These are phyloP conservation scores for Penelope pileata DNA, from an alignment of 2,113 vertebrate genomes.

Conservation along the genomic window DNA sequence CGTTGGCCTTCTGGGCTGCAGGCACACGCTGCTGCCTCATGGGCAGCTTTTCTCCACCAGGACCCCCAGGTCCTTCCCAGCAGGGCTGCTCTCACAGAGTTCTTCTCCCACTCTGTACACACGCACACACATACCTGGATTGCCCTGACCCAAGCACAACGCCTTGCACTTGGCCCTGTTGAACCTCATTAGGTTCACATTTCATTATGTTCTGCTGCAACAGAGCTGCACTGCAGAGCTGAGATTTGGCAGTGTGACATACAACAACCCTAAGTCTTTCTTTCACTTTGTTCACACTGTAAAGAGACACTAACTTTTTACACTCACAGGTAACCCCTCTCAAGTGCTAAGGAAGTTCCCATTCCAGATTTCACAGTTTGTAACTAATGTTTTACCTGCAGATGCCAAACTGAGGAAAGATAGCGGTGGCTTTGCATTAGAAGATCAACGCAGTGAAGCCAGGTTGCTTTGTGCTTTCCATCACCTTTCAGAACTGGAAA, in stretches of 20 bases:
- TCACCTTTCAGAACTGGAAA: not conserved
- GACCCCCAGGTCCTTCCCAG: too few species aligned
- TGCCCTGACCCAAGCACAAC: too few species aligned
- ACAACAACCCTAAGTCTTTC: not conserved
- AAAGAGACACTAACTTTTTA: not conserved
- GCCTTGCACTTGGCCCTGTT: too few species aligned
- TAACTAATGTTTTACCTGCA: not conserved
- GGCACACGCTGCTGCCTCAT: too few species aligned
- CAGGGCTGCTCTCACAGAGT: too few species aligned
- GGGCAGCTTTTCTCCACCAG: too few species aligned
- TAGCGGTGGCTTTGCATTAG: not conserved
- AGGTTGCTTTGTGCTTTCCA: not conserved
- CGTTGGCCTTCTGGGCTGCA: too few species aligned
- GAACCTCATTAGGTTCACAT: not conserved
- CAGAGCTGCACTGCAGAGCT: rapidly evolving
- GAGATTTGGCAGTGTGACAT: rapidly evolving
- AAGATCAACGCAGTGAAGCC: rapidly evolving
- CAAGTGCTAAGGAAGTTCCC: not conserved
- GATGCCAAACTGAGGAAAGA: not conserved
- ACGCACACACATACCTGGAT: too few species aligned
- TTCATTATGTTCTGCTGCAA: not conserved
- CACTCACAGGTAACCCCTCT: not conserved
- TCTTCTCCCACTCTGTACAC: too few species aligned
- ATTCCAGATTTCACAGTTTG: not conserved
- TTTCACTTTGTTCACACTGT: not conserved